phyloP scores from a whole-genome alignment of 2,113 vertebrate genomes.

The Heptranchias perlo region DNA sequence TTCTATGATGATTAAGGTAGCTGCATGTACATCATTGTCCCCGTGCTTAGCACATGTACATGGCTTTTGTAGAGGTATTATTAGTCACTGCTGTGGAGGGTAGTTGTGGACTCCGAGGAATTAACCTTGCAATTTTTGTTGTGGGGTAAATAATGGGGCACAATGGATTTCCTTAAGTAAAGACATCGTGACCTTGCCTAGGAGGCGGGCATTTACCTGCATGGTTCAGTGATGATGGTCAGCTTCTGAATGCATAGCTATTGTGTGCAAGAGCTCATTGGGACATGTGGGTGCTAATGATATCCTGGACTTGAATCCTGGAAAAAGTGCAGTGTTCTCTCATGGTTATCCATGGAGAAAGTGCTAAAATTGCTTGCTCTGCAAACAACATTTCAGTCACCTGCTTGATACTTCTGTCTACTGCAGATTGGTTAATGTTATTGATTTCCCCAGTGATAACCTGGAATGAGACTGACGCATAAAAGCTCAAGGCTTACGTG shows the following conservation, averaged over 20 bases:
- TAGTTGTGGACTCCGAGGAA: background rate
- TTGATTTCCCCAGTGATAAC: background rate
- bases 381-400: background rate
- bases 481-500: too few relatives aligned
- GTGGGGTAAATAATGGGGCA: background rate
- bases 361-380: background rate
- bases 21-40: background rate
- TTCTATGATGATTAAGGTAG: background rate
- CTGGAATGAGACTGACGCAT: too few relatives aligned
- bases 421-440: background rate
- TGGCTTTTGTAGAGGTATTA: background rate
- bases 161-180: background rate
- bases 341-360: background rate
- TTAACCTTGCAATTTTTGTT: background rate
- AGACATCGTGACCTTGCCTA: background rate
- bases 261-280: background rate
- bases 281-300: background rate
- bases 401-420: background rate
- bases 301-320: background rate
- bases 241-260: background rate
- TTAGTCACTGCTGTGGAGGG: background rate
- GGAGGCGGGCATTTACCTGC: background rate
- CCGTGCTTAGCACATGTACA: background rate
- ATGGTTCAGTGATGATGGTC: background rate
- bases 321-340: background rate